Conservation (phyloP, 2,797 vertebrate species). For the Steatocranus sp. region DNA sequence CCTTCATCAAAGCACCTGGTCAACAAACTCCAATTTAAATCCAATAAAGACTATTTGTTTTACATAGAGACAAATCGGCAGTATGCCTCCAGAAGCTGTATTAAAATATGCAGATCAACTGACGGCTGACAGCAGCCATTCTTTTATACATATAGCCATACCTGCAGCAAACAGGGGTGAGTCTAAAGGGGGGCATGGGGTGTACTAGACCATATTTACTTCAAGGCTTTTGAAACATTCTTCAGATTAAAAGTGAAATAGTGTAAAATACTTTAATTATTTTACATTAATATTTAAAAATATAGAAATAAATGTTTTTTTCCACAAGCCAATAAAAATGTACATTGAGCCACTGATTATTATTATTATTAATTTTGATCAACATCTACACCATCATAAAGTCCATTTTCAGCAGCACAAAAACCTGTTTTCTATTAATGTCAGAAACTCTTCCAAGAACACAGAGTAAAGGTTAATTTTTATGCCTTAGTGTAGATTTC, state of each 20-base stretch:
- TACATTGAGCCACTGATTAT: neutral
- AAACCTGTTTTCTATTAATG: neutral
- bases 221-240: neutral
- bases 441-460: neutral
- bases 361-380: neutral
- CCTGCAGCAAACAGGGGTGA: neutral
- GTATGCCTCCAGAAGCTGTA: neutral
- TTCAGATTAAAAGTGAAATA: neutral
- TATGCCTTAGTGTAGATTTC: neutral
- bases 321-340: neutral
- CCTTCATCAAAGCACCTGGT: neutral
- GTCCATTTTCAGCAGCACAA: neutral
- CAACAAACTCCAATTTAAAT: neutral
- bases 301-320: neutral
- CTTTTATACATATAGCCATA: neutral
- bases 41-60: neutral
- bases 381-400: neutral
- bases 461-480: neutral
- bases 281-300: neutral
- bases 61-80: neutral
- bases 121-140: neutral
- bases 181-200: neutral
- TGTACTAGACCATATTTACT: neutral
- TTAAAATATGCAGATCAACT: neutral
- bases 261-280: neutral